Evolutionary conservation across 2,888 invertebrate species (phyloP).

Genomic region (Orchesellides sinensis): DNA sequence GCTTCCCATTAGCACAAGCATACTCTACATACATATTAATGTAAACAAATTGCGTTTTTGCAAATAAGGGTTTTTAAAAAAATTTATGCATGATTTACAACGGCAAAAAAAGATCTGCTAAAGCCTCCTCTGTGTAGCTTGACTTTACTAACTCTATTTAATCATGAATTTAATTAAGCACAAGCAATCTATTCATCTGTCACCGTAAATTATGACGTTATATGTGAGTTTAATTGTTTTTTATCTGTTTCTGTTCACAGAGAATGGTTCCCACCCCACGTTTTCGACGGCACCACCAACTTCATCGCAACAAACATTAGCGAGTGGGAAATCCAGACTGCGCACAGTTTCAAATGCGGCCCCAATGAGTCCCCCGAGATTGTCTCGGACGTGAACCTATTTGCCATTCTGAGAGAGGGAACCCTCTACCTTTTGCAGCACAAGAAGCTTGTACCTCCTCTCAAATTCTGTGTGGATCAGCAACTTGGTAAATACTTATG

Average conservation of each 20-base stretch:
- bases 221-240: background rate
- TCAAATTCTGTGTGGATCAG: slow-evolving; percentile 73
- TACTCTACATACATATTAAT: background rate
- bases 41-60: background rate
- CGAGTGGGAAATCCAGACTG: slow-evolving; percentile 68
- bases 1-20: too few species aligned
- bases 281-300: slow-evolving; percentile 59
- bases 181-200: background rate
- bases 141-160: background rate
- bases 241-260: slow-evolving; percentile 57
- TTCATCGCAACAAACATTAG: slow-evolving; percentile 63
- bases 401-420: slow-evolving; percentile 69
- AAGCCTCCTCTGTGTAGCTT: background rate
- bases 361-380: slow-evolving; percentile 67
- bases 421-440: slow-evolving; percentile 68
- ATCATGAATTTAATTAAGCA: background rate
- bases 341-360: slow-evolving; percentile 65
- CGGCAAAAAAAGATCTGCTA: too few species aligned
- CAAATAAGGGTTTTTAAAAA: background rate
- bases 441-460: slow-evolving; percentile 59
- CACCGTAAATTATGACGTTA: background rate
- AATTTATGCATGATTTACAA: background rate
- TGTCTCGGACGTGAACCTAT: slow-evolving; percentile 67
- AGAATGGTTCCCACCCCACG: slow-evolving; percentile 70
- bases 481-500: slow-evolving; percentile 62